Evolutionary conservation across 2,797 vertebrate species (phyloP), one percentile per base, ranked within the genome.

Genomic region (Acomys russatus): DNA sequence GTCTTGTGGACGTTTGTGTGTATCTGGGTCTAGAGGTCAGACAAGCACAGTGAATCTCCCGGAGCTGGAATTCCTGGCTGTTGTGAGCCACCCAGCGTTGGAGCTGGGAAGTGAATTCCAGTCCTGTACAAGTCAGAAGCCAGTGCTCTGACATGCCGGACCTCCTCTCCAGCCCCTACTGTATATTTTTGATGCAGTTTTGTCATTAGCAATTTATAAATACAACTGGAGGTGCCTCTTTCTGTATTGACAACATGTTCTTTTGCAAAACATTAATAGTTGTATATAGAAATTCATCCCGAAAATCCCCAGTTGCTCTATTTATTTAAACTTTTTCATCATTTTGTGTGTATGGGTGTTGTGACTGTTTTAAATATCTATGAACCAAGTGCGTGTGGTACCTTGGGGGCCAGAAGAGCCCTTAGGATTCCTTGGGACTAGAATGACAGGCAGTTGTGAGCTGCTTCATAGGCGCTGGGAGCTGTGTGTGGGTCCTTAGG

Each of bases 171-270:
- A 35, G 84, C 3, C 20, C 22, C 49, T 56, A 56, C 9, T 59
- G n/a, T 44, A 30, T 59, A 54, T 56, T 73, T 90, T 94, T 38
- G 33, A 54, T 88, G 56, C 33, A 83, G 54, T 25, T 87, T 94
- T 90, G 66, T 73, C 15, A 83, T 54, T 76, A 86, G 71, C 14
- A 84, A 23, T 49, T 94, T 78, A 73, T 92, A 94, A 87, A 61
- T 90, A 23, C 25, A 64, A 20, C 92, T 35, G 22, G 30, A 86
- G 70, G 20, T 86, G 20, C 18, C 66, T 66, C 44, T 25, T 54
- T 70, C 20, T 86, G 64, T 61, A 89, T 95, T 44, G 35, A 63
- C 38, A 64, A 61, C 12, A 12, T 87, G 33, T 74, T 51, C 51
- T 88, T 87, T 94, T 80, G 59, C 4, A 93, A 84, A 71, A 94